Evolutionary conservation across 2,797 vertebrate species (phyloP).

Genomic region (Cheirogaleus major): DNA sequence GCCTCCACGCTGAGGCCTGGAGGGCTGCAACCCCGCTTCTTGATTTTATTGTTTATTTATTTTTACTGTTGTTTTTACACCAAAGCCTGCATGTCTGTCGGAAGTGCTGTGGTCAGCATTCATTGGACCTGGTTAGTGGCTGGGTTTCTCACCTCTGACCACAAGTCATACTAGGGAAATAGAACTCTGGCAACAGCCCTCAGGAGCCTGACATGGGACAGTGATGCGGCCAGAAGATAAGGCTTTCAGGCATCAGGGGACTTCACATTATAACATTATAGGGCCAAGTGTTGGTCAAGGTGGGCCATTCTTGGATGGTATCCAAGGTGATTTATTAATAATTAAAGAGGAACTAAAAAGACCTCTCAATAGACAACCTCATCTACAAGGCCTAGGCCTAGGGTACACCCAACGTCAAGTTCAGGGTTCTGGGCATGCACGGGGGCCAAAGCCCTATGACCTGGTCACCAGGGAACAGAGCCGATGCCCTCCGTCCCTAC

Average conservation of each 20-base stretch:
- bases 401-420: background rate
- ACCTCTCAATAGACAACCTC: background rate
- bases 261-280: background rate
- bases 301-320: background rate
- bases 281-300: background rate
- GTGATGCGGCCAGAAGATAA: no score
- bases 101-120: background rate
- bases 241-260: background rate
- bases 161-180: background rate
- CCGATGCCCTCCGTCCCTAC: fast-evolving
- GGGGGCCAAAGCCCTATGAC: background rate
- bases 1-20: background rate
- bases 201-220: background rate
- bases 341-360: background rate
- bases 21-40: background rate
- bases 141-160: background rate
- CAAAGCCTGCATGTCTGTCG: background rate
- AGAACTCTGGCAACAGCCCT: background rate
- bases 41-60: background rate
- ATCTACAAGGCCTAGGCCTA: background rate
- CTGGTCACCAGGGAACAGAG: background rate
- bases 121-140: background rate
- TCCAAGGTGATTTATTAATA: background rate
- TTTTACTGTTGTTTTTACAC: background rate
- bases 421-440: background rate